Base-by-base conservation (phyloP, 2,797 vertebrate species). In the Odontamblyopus rebecca region DNA sequence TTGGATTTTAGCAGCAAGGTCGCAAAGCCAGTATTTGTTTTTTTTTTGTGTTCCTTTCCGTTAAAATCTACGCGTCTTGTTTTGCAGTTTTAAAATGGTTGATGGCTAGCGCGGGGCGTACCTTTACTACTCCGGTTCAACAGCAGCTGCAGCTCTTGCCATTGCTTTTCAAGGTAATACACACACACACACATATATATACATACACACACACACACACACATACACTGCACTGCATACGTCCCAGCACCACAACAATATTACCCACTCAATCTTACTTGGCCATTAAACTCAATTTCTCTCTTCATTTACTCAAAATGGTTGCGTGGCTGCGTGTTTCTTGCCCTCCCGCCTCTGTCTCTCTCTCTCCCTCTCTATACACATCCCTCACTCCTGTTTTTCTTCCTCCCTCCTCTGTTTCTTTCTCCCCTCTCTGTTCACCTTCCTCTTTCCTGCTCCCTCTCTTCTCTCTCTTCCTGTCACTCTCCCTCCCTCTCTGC, bases 71-170 rank as follows among this genome's bases (percentile, higher is more conserved):
- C 61, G 35, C 23, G 61, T 73, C 48, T 9, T 13, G 5, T 79
- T 79, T 44, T 87, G 82, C 88, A 98, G 96, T 99, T 86, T 85
- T 99, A 79, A 98, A 99, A 87, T 99, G 97, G 97, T 91, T 98
- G 91, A 97, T 99, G 97, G 96, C 96, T 1, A 99, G 97, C 41
- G 95, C 97, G 0, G 98, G 97, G 69, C 94, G 96, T 69, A 96
- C 96, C 68, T 99, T 98, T 74, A 97, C 96, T 66, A 97, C 95
- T 19, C 96, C 97, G 38, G 95, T 99, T 77, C 92, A 94, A 12
- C 96, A 97, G 79, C 98, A 99, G 15, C 95, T 99, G 15, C 95
- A 98, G 82, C 95, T 99, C 57, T 90, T 99, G 75, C 97, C 97
- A 69, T 91, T 99, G 41, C 96, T 99, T 81, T 98, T 98, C 91